Evolutionary conservation across 2,888 invertebrate genomes (phyloP).

Genomic region (Drosophila neutralis): DNA sequence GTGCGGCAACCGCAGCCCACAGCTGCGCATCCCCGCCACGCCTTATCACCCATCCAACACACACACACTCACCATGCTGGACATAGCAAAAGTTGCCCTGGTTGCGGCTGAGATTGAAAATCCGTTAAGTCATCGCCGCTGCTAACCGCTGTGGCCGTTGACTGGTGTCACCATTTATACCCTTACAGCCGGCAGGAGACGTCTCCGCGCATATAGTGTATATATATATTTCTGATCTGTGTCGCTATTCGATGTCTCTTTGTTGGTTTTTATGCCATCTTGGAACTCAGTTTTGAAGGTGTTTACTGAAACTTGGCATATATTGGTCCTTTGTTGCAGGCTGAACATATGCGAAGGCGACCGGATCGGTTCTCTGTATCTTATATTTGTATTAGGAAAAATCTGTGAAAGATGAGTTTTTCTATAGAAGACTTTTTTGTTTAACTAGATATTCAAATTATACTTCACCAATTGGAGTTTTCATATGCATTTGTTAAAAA

Average conservation of each 20-base stretch:
- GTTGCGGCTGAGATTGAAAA: slow-evolving; percentile 74
- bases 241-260: neutral
- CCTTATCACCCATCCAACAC: neutral
- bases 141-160: slow-evolving; percentile 74
- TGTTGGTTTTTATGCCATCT: neutral
- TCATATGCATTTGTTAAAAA: neutral
- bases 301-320: too few species aligned
- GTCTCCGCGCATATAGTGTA: neutral
- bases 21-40: slow-evolving; percentile 15
- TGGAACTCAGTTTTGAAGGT: neutral
- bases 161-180: slow-evolving; percentile 29
- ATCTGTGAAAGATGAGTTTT: too few species aligned
- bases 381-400: neutral
- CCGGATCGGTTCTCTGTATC: neutral
- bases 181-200: neutral
- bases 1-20: slow-evolving; percentile 30
- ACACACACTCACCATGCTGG: neutral
- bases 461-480: neutral
- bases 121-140: slow-evolving; percentile 81
- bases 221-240: neutral
- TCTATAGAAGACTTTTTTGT: neutral
- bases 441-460: neutral
- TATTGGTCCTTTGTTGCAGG: too few species aligned
- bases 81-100: slow-evolving; percentile 26
- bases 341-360: too few species aligned